Base-by-base conservation (phyloP, 92 coral and sea anemone species). In the Epizoanthus illoricatus region DNA sequence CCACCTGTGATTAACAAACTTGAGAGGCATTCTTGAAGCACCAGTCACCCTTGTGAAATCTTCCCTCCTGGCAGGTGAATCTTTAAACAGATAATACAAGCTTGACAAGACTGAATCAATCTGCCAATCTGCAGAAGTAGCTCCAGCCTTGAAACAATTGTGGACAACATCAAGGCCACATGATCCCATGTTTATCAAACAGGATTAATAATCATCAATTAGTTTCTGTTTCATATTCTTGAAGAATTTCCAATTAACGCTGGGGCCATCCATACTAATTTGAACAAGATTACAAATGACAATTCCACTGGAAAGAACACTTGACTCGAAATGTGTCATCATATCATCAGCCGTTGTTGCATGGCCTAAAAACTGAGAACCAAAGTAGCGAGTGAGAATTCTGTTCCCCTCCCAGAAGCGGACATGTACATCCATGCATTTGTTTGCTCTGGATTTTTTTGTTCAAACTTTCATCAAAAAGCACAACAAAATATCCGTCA, bases 341-440 rank as follows among this genome's bases (percentile, higher is more conserved):
- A 79, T 84, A 79, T 84, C 91, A 73, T 84, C 85, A 84, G 85
- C 91, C 52, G 91, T 88, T 62, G 91, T 88, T 62, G 88, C 87
- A 79, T 88, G 88, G n/a, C 85, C 91, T 71, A 84, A 56, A 17
- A 65, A 65, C 49, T 67, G 59, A 28, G 84, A 52, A 57, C 75
- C 43, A 47, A 80, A 66, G 76, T 80, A 80, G 43, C 55, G 45
- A 9, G 84, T 80, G 39, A 55, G 65, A 33, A 86, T 85, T 80
- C 71, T 23, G 16, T 71, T 71, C 33, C 49, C 63, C 41, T 68
- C 75, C 81, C 89, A 86, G 63, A 57, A 86, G 11, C 74, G 79
- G 19, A 86, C 74, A 61, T 80, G 88, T 28, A 85, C 69, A 45
- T 85, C 88, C 85, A n/a, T n/a, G n/a, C n/a, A 79, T 79, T 79